Evolutionary conservation across 2,888 invertebrate genomes (phyloP), one percentile per base, ranked within the genome.

Genomic region (Galeopsomyia nigrocyanea): DNA sequence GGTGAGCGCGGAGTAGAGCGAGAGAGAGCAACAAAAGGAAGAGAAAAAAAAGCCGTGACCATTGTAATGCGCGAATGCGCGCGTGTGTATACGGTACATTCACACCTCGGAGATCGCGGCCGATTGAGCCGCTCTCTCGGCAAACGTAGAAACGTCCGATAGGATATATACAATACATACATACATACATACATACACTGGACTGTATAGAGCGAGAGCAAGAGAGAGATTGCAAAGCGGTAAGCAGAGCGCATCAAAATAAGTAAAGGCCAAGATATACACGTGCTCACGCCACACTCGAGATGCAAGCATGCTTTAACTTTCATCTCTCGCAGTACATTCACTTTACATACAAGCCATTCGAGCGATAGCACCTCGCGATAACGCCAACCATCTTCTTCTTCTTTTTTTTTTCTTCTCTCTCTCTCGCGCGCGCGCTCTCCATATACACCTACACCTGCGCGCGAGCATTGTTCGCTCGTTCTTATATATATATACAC

Each of bases 311-410:
- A 49, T 62, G 68, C 68, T 62, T 55, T 68, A 62, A 62, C 68
- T 68, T 68, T 62, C 68, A 68, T 68, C 68, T 68, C 31, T 13
- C 9, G 60, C 39, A 39, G 39, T 56, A 62, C 68, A 22, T 62
- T 68, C 55, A 62, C 61, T 68, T 68, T 62, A 62, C 68, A 68
- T 68, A 68, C 60, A 68, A 66, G 39, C 60, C 53, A 16, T 39
- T 57, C 58, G 58, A 14, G 51, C 67, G 67, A 58, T 60, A 67
- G 46, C 67, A 60, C 58, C 51, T 17, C n/a, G 50, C 22, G 66
- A 66, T 66, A 66, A 17, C 46, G 13, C 49, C 47, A 39, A 39
- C 39, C 39, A 39, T 39, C 39, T 39, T 13, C 39, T 39, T 10
- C 10, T 10, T 7, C 39, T 39, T 10, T 39, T 10, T 39, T 10